phyloP scores from a whole-genome alignment of 2,888 invertebrate genomes.

The Altica lythri region DNA sequence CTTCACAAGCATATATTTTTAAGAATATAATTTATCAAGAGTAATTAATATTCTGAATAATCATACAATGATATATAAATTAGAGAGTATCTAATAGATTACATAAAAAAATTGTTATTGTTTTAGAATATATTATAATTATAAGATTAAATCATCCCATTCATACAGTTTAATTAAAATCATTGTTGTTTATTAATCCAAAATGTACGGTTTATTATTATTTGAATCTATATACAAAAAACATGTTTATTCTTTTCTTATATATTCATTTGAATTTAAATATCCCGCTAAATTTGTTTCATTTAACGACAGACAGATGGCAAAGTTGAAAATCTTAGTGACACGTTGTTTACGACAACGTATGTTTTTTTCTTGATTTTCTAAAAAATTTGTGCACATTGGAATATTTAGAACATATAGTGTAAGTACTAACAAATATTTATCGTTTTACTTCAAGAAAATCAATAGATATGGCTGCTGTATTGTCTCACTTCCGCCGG shows the following conservation, averaged over 20 bases:
- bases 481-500: slow-evolving; percentile 54
- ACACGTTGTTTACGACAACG: slow-evolving; percentile 29
- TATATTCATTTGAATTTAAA: slow-evolving; percentile 15
- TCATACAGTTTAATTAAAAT: no score
- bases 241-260: background rate
- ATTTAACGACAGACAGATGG: slow-evolving; percentile 29
- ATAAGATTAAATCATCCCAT: no score
- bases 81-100: no score
- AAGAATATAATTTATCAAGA: no score
- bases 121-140: no score
- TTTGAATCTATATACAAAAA: no score
- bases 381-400: slow-evolving; percentile 11
- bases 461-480: slow-evolving; percentile 36
- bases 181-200: no score
- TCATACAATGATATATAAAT: no score
- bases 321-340: slow-evolving; percentile 8
- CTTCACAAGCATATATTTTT: no score
- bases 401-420: slow-evolving; percentile 7
- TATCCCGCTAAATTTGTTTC: slow-evolving; percentile 18
- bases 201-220: no score
- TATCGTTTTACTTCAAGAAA: slow-evolving; percentile 26
- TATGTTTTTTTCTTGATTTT: slow-evolving; percentile 19
- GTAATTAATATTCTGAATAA: no score
- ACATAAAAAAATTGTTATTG: no score
- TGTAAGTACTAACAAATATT: slow-evolving; percentile 25